Evolutionary conservation across 2,888 invertebrate genomes (phyloP), one percentile per base, ranked within the genome.

Genomic region (Pherbina coryleti): DNA sequence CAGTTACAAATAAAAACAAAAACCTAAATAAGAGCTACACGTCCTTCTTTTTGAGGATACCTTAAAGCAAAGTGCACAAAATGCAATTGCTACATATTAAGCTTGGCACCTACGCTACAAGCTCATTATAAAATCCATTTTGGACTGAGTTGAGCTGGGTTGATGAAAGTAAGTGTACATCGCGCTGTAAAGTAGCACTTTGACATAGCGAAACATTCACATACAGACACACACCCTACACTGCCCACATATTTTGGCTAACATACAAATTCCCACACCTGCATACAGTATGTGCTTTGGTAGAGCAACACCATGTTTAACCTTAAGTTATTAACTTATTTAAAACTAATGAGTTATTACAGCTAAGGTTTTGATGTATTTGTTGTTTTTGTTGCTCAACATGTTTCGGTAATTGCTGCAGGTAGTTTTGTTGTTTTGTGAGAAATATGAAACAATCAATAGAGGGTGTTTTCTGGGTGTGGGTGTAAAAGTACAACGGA

Each of bases 381-480:
- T 64, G 74, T 69, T 75, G 75, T 75, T 79, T 78, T 70, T 79
- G 78, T 66, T 77, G 62, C 60, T 25, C 14, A 0, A 31, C 7
- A n/a, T 64, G 34, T 64, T 28, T 1, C 14, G 14, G 14, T 14
- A 28, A 73, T 53, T 60, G 78, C 53, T 71, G 72, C 78, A 80
- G 82, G 83, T 83, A 83, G 80, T 85, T 82, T 84, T 77, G 84
- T 85, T 82, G 84, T 84, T 85, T 37, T 37, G 37, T 37, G 37
- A 37, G 1, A 11, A n/a, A 25, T 25, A 60, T 25, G 60, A n/a
- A 60, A 14, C 22, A 19, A 25, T 25, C 22, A 22, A 60, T 60
- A 60, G 2, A 22, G 2, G 19, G 5, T 11, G 28, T 11, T 4
- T 1, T 37, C 4, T 4, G 5, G 11, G 28, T 25, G 14, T 1